Base-by-base conservation (phyloP, 2,113 vertebrate genomes). In the Pontoporia blainvillei region DNA sequence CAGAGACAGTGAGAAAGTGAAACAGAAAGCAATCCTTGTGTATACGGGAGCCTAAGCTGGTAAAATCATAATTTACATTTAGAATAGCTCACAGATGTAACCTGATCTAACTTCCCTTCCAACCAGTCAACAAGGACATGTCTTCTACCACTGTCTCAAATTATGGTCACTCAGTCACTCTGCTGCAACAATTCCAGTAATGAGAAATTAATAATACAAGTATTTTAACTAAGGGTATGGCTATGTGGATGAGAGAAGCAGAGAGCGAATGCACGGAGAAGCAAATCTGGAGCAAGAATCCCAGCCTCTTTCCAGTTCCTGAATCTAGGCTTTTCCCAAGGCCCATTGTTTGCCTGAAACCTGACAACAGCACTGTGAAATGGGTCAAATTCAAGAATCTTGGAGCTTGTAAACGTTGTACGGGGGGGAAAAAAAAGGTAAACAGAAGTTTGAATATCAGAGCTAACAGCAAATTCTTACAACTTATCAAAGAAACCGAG, bases 321-420 rank as follows among this genome's bases (percentile, higher is more conserved):
- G 8, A 6, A 86, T 67, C 81, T 49, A 76, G 75, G 21, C 29
- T 83, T 9, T 81, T 36, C 31, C n/a, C 25, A 83, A 71, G 39
- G 34, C 23, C 10, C 2, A 27, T 39, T 57, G 9, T 54, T 49
- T 78, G 57, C 44, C 72, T 52, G 69, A 84, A 91, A 89, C 17
- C 41, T 73, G 21, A 86, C n/a, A 66, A 86, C n/a, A 66, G 46
- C 44, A 23, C 59, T 72, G 57, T 89, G 79, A 95, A 88, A 85
- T 67, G 52, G 92, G 23, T 52, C 90, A 79, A 95, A 96, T 78
- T 67, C 49, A 87, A 93, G 62, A 91, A 72, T 25, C 36, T 57
- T 87, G 34, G 34, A 34, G 31, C 31, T 86, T 85, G 31, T 57
- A 64, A 75, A 85, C 0, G 0, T 52, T 78, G 49, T 67, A 71